phyloP scores from a whole-genome alignment of 2,797 vertebrate species.

The Rousettus madagascariensis region DNA sequence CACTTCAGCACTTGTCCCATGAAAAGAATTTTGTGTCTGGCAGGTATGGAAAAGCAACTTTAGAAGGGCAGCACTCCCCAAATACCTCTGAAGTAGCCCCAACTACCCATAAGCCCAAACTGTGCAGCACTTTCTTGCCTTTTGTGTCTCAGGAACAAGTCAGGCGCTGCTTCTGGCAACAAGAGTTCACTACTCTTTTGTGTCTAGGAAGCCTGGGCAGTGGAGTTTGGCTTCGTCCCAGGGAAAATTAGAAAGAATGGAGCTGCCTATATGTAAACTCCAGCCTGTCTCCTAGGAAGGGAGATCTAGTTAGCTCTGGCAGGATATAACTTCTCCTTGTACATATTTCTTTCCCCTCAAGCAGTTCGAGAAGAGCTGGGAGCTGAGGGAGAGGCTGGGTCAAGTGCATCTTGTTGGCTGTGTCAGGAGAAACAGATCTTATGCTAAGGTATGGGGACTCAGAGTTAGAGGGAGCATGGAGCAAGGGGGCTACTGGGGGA shows the following conservation, averaged over 20 bases:
- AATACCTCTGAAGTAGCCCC: neutral
- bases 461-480: neutral
- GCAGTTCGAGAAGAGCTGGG: neutral
- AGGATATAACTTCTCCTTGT: neutral
- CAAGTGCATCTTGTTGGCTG: no score
- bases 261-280: neutral
- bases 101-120: neutral
- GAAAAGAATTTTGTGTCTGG: neutral
- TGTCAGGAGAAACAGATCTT: no score
- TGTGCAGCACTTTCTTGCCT: neutral
- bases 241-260: neutral
- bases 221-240: neutral
- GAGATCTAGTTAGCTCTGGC: neutral
- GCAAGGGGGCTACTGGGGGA: neutral
- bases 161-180: neutral
- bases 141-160: neutral
- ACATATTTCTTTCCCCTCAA: neutral
- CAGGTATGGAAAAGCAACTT: neutral
- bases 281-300: neutral
- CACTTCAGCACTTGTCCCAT: neutral
- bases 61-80: neutral
- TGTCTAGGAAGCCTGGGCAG: neutral
- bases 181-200: neutral
- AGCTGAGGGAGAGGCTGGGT: neutral
- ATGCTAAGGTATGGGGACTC: neutral